A percentile compares a stretch with the other conserved stretches of the same genome.
These are phyloP conservation scores for Pherbina coryleti DNA, from an alignment of 2,888 invertebrate genomes.

Conservation along the genomic window DNA sequence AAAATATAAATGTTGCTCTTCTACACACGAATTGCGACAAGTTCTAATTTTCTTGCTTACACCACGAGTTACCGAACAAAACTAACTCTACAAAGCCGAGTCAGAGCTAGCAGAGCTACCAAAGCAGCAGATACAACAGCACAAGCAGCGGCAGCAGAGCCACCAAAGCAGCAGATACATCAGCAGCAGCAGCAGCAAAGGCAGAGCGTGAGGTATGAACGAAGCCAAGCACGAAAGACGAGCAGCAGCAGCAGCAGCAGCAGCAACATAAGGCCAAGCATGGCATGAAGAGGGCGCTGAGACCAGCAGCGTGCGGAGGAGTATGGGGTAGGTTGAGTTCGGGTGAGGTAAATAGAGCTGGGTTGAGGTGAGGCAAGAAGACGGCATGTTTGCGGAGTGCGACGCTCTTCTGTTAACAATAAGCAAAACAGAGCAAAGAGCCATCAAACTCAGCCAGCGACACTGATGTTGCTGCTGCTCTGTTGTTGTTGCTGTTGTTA, in stretches of 20 bases:
- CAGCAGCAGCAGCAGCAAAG: slow-evolving; percentile 28
- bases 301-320: background rate
- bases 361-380: slow-evolving; percentile 48
- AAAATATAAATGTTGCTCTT: slow-evolving; percentile 20
- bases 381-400: slow-evolving; percentile 47
- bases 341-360: background rate
- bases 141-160: slow-evolving; percentile 9
- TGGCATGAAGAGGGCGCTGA: background rate
- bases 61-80: slow-evolving; percentile 66
- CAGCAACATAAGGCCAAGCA: background rate
- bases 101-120: background rate
- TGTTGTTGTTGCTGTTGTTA: slow-evolving; percentile 20
- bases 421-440: slow-evolving; percentile 36
- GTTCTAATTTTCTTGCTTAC: slow-evolving; percentile 57
- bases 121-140: slow-evolving; percentile 18
- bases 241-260: slow-evolving; percentile 17
- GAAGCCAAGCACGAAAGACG: slow-evolving; percentile 1
- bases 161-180: slow-evolving; percentile 27
- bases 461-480: slow-evolving; percentile 11
- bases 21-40: slow-evolving; percentile 34
- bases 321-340: background rate
- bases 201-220: slow-evolving; percentile 36
- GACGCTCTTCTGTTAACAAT: slow-evolving; percentile 45
- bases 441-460: slow-evolving; percentile 10
- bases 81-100: slow-evolving; percentile 55